Percentiles rank a stretch among this genome's conserved stretches.
Conservation (phyloP, 2,888 invertebrate species). For the Synergus gifuensis region DNA sequence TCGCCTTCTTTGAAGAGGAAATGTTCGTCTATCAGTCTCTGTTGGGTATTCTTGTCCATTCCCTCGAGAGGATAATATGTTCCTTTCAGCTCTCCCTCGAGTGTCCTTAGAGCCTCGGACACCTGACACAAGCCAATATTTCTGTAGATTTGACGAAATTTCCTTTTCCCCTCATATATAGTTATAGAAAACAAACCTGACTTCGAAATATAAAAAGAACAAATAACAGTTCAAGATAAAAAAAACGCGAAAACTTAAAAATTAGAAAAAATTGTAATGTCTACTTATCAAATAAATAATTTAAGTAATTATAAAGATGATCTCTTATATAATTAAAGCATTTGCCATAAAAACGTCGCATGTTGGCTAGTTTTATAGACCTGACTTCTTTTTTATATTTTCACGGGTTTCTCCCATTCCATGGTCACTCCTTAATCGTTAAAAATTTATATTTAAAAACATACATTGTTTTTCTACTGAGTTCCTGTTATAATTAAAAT, state of each 20-base stretch:
- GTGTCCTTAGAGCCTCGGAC: conserved; percentile 70
- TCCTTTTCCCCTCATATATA: not conserved
- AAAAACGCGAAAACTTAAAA: too few relatives aligned
- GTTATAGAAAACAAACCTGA: not conserved
- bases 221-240: too few relatives aligned
- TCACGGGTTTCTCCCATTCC: not conserved
- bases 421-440: too few relatives aligned
- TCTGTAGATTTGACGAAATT: not conserved
- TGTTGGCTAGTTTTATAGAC: not conserved
- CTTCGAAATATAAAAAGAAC: too few relatives aligned
- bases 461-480: not conserved
- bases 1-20: conserved; percentile 84
- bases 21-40: conserved; percentile 82
- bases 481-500: not conserved
- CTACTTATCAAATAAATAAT: too few relatives aligned
- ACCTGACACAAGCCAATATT: conserved; percentile 60
- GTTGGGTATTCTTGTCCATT: conserved; percentile 81
- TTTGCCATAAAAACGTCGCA: not conserved
- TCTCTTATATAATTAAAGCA: not conserved
- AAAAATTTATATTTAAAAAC: too few relatives aligned
- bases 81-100: conserved; percentile 82
- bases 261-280: too few relatives aligned
- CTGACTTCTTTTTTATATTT: not conserved
- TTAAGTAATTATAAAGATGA: too few relatives aligned
- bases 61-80: conserved; percentile 81